phyloP scores from a whole-genome alignment of 2,797 vertebrate genomes.

The Ambastaia sidthimunki region DNA sequence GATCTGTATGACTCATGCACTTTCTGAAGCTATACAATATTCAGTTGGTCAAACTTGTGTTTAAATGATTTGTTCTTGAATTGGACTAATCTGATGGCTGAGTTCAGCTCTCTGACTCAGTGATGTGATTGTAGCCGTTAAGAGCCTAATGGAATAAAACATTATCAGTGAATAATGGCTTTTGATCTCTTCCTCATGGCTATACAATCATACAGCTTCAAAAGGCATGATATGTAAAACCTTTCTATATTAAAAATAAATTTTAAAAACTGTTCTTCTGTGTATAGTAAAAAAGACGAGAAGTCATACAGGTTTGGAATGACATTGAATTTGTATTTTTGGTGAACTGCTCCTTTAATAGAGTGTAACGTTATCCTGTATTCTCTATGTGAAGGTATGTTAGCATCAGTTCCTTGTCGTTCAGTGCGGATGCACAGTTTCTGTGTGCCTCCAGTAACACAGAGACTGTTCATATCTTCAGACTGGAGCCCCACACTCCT shows the following conservation, averaged over 20 bases:
- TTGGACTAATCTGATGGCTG: no score
- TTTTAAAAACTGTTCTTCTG: background rate
- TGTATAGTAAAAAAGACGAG: no score
- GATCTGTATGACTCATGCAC: no score
- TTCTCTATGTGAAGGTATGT: slow-evolving; percentile 83
- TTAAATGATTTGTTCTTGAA: no score
- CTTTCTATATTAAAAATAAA: background rate
- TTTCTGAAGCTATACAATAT: no score
- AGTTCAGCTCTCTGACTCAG: no score
- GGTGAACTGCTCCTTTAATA: background rate
- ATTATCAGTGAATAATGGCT: no score
- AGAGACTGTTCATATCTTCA: slow-evolving; percentile 94
- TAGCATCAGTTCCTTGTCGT: slow-evolving; percentile 90
- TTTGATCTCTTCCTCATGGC: no score
- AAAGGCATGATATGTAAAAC: background rate
- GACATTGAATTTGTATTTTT: background rate
- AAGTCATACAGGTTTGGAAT: background rate
- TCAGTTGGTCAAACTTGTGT: no score
- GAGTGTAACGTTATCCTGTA: background rate
- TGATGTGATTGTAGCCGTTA: no score
- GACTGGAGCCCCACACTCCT: slow-evolving; percentile 81
- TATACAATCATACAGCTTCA: background rate
- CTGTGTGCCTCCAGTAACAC: slow-evolving; percentile 96
- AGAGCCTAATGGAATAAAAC: no score
- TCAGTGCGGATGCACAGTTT: slow-evolving; percentile 91